Conservation (phyloP, 2,113 vertebrate species). For the Hypanus sabinus region DNA sequence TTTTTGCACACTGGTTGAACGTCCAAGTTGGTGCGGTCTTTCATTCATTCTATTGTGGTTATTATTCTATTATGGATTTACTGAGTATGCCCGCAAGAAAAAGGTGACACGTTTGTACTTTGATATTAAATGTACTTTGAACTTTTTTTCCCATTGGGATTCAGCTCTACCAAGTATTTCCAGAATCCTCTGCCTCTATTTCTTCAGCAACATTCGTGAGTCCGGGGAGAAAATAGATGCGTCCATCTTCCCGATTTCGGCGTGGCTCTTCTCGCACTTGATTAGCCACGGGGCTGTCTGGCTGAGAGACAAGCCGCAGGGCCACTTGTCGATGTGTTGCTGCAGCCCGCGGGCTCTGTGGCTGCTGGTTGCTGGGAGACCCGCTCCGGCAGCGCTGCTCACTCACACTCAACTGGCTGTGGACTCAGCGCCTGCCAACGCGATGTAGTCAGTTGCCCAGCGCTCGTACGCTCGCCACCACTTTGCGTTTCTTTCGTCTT, state of each 20-base stretch:
- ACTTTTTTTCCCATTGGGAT: too few relatives aligned
- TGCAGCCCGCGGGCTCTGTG: neutral
- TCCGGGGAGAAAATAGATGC: too few relatives aligned
- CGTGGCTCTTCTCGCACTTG: neutral
- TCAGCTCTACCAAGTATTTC: neutral
- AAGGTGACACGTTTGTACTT: too few relatives aligned
- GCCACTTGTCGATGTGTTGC: neutral
- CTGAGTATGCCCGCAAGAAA: too few relatives aligned
- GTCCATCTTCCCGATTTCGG: neutral
- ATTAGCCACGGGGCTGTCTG: neutral
- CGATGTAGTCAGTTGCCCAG: constrained; percentile 31
- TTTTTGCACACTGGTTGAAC: too few relatives aligned
- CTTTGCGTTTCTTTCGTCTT: constrained; percentile 44
- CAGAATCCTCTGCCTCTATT: neutral
- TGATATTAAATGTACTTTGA: too few relatives aligned
- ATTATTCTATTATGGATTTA: too few relatives aligned
- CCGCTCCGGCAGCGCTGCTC: constrained; percentile 49
- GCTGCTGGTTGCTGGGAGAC: constrained; percentile 66
- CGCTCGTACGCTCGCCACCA: constrained; percentile 45
- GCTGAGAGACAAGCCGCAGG: neutral
- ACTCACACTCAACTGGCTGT: neutral
- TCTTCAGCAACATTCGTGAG: neutral
- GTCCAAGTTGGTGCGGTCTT: too few relatives aligned
- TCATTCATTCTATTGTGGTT: too few relatives aligned
- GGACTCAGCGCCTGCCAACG: neutral